Evolutionary conservation across 2,113 vertebrate species (phyloP), one percentile per base, ranked within the genome.

Genomic region (Rafetus swinhoei): DNA sequence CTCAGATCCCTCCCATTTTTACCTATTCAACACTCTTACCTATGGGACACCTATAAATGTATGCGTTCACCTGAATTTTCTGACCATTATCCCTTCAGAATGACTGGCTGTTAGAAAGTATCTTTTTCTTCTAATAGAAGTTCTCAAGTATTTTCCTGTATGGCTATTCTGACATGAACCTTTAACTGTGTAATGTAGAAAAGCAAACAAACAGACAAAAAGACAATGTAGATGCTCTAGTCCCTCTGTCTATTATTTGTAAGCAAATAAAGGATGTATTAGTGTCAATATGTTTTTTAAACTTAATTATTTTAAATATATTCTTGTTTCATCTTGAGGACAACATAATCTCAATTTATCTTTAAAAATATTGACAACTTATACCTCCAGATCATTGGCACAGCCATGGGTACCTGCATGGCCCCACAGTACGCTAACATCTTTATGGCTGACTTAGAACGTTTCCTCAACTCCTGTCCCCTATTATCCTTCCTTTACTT

Each of bases 1-100:
- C 7, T 9, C 32, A 29, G 8, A 62, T 0, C 1, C 18, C 57
- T 92, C 10, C 4, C 74, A n/a, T 52, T 2, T 85, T n/a, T 16
- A 69, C 62, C 62, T 69, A 18, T 18, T 69, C 29, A 7, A n/a
- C 35, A 45, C 2, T 25, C 55, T 12, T 69, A 2, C 8, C 6
- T 39, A 2, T 56, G 4, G 65, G 45, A 45, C 45, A 45, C 45
- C 45, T 45, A 45, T 45, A 56, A 25, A 2, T 85, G 3, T 55
- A 35, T 85, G 24, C 13, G 83, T 13, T 76, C 2, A 5, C 18
- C 45, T 79, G 35, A 81, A 82, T 53, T 86, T 90, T 22, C 84
- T 74, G 2, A 25, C 11, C 45, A 2, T 79, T 62, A 39, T 65
- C 2, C 56, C 5, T 1, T 79, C 11, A 2, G 3, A 82, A 2